Conservation (phyloP, 64 coral and sea anemone species). For the Hydrozoanthus tunicans region DNA sequence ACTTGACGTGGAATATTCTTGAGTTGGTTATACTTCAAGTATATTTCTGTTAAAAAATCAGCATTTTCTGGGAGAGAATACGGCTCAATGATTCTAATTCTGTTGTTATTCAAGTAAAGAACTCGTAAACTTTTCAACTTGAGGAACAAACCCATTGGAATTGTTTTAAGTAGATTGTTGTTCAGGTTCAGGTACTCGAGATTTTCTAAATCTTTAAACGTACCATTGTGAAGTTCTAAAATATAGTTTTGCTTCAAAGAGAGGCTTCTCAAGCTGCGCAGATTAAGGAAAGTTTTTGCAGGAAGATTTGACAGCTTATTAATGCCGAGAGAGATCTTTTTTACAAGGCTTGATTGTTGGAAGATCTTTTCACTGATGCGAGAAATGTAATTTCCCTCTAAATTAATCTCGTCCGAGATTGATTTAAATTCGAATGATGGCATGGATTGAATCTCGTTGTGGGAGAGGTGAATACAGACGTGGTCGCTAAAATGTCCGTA, state of each 20-base stretch:
- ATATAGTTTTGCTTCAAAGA: not conserved
- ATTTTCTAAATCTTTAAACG: conserved; percentile 13
- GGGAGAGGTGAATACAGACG: not conserved
- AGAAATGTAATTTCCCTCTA: not conserved
- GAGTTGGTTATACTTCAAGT: conserved; percentile 2
- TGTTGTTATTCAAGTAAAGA: conserved; percentile 18
- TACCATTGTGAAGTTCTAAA: not conserved
- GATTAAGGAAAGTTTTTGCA: conserved; percentile 1
- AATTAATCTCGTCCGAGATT: not conserved
- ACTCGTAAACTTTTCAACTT: not conserved
- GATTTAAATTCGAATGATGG: conserved; percentile 9
- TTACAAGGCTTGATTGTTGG: not conserved
- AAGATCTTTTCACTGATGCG: not conserved
- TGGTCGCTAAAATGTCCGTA: not conserved
- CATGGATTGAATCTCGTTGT: conserved; percentile 23
- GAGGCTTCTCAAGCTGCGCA: not conserved
- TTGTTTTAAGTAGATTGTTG: not conserved
- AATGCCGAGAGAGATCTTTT: not conserved
- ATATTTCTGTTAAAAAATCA: not conserved
- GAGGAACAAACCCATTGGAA: conserved; percentile 3
- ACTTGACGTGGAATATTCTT: conserved; percentile 1
- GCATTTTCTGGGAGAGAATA: conserved; percentile 16
- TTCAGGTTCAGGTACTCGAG: conserved; percentile 18
- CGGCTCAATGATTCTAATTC: not conserved
- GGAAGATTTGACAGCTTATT: conserved; percentile 9